Evolutionary conservation across 1,140 invertebrate species (phyloP).

Genomic region (Drosophila azteca): DNA sequence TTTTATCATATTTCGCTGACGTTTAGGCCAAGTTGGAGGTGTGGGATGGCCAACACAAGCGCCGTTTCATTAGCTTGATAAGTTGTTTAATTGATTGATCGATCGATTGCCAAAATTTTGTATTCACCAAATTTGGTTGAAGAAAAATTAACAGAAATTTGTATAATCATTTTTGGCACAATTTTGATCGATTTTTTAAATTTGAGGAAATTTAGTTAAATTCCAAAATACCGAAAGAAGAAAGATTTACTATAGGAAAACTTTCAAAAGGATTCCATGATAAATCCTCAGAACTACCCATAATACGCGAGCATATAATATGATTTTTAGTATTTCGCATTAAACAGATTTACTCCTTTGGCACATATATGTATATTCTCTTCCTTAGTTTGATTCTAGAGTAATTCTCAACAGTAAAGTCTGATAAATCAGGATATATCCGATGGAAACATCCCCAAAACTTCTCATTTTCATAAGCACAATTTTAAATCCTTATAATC

Average conservation of each 20-base stretch:
- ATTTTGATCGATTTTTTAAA: conserved; percentile 14
- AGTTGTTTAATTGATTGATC: conserved; percentile 49
- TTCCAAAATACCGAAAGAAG: no score
- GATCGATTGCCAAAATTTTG: conserved; percentile 25
- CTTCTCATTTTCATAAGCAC: not conserved
- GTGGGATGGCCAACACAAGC: conserved; percentile 18
- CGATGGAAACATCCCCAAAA: no score
- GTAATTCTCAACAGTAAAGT: not conserved
- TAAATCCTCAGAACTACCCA: no score
- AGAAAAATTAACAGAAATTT: not conserved
- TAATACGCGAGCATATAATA: not conserved
- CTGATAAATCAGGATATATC: no score
- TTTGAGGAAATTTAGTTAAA: conserved; percentile 1
- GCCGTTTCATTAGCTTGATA: conserved; percentile 48
- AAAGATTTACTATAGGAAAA: no score
- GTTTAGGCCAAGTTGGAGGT: no score
- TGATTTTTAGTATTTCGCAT: no score
- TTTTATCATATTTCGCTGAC: conserved; percentile 10
- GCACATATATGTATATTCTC: not conserved
- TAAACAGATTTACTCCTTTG: not conserved
- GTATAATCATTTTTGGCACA: not conserved
- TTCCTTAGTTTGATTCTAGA: not conserved
- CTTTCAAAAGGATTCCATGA: no score
- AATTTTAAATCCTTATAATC: not conserved
- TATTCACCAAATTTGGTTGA: conserved; percentile 3